A percentile compares a stretch with the other conserved stretches of the same genome.
These are phyloP conservation scores for Endotricha flammealis DNA, from an alignment of 2,888 invertebrate species.

Conservation along the genomic window DNA sequence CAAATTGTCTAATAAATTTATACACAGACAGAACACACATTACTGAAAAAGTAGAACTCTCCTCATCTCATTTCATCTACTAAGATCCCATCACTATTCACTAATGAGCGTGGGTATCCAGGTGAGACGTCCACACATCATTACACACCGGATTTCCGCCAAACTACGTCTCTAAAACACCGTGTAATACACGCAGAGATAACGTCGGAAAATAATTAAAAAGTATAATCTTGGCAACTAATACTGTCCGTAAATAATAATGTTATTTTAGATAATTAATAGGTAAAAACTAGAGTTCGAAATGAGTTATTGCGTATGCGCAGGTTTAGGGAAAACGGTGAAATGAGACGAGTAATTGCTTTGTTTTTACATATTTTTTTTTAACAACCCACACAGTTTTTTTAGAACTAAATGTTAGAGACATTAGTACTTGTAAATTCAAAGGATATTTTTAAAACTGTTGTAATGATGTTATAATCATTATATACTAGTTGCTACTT, in stretches of 20 bases:
- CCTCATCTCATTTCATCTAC: no score
- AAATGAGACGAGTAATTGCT: conserved; percentile 1
- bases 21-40: no score
- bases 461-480: no score
- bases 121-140: conserved; percentile 71
- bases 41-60: no score
- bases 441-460: no score
- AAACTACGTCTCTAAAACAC: conserved; percentile 44
- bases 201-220: conserved; percentile 13
- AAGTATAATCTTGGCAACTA: conserved; percentile 4
- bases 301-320: neutral
- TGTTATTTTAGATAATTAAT: neutral
- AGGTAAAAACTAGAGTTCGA: neutral
- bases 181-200: conserved; percentile 51
- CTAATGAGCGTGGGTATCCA: conserved; percentile 58
- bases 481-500: no score
- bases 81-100: conserved; percentile 26
- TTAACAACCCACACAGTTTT: no score
- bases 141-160: conserved; percentile 68
- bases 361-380: neutral
- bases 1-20: no score
- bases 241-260: neutral
- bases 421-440: no score
- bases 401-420: no score
- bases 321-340: neutral